phyloP scores from a whole-genome alignment of 2,113 vertebrate species.

The Mus pahari region DNA sequence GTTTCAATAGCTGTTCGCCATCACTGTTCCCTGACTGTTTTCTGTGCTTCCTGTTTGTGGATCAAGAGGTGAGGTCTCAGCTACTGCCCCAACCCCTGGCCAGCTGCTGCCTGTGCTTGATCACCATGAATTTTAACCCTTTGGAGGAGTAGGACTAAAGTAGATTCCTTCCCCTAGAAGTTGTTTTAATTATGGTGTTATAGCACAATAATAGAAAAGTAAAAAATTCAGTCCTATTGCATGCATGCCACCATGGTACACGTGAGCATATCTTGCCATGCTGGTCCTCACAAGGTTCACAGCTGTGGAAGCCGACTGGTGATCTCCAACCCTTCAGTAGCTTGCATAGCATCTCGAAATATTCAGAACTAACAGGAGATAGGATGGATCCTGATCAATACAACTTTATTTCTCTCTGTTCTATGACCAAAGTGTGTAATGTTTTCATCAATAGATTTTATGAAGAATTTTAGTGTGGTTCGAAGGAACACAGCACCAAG shows the following conservation, averaged over 20 bases:
- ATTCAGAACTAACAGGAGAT: background rate
- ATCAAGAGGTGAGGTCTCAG: background rate
- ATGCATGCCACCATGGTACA: background rate
- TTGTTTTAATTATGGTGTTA: background rate
- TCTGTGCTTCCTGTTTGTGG: background rate
- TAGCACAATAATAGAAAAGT: background rate
- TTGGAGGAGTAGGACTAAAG: background rate
- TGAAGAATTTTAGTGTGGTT: background rate
- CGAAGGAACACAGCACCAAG: background rate
- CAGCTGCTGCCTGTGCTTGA: background rate
- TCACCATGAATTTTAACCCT: background rate
- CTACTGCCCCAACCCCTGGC: background rate
- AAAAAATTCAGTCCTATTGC: background rate
- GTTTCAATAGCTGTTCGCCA: background rate
- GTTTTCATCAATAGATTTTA: background rate
- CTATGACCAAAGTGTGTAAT: background rate
- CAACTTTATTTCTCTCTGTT: background rate
- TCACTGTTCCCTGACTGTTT: background rate
- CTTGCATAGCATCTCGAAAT: background rate
- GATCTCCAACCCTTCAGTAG: background rate
- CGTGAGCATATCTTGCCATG: background rate
- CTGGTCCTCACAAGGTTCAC: background rate
- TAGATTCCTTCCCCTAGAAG: background rate
- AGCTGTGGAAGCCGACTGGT: background rate
- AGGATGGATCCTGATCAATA: background rate